Evolutionary conservation across 2,888 invertebrate genomes (phyloP), one percentile per base, ranked within the genome.

Genomic region (Clivina fossor): DNA sequence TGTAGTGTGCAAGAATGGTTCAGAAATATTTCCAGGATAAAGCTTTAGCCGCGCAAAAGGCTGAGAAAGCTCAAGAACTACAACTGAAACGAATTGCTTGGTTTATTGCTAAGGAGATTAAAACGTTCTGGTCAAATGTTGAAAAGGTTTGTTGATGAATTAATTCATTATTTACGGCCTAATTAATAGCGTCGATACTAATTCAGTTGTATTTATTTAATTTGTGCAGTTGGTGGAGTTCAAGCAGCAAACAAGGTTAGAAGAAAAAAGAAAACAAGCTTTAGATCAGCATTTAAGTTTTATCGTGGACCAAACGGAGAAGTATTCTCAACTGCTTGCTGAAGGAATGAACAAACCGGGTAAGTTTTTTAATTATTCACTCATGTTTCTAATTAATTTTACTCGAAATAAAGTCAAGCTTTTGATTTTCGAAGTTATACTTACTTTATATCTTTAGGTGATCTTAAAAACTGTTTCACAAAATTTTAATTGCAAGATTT

Each of bases 231-330:
- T 97, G 65, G 94, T 97, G 35, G 93, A 96, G 72, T 94, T 89
- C 76, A 96, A 95, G 72, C 91, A 94, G 65, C 88, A 91, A 68
- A 89, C 90, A 19, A 85, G 93, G 63, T 78, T 97, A 57, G 97
- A 98, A 73, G 94, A 94, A 66, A 94, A 95, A 71, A 83, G 95
- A 58, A 93, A 96, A 72, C 88, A 90, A 69, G 96, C 95, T 0
- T 78, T 98, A 56, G 97, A 98, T 78, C 89, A 95, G 69, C 98
- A 98, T 75, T 81, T 99, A 58, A 93, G 93, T 74, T 96, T 96
- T 72, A 95, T 99, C 69, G 97, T 99, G 57, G 97, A 96, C 75
- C 93, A 95, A 76, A 97, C 98, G 0, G 98, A 99, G 75, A 94
- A 93, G 70, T 97, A 95, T 78, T 95, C 95, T 26, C 88, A 90